Evolutionary conservation across 2,888 invertebrate genomes (phyloP), one percentile per base, ranked within the genome.

Genomic region (Dicyrtoma fusca): DNA sequence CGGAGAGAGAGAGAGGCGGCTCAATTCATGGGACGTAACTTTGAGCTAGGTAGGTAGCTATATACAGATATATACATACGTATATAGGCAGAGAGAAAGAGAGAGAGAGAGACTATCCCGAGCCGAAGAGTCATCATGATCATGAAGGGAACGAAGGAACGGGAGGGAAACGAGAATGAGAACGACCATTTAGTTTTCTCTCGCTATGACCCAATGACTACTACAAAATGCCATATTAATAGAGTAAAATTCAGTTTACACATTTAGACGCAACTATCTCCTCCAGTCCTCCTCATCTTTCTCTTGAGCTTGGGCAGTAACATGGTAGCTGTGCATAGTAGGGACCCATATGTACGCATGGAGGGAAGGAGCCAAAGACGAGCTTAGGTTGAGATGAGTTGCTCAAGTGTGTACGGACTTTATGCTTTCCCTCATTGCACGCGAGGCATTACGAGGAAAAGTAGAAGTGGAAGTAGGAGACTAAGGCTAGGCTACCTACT

Each of bases 131-230:
- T 61, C 49, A 55, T 55, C 66, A 66, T 66, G 55, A 66, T 66
- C 55, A 66, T 34, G 34, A 34, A 34, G 8, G n/a, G n/a, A n/a
- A 34, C 8, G 34, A 34, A 34, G 8, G n/a, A n/a, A n/a, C 3
- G 3, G 34, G 8, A 34, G 34, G 34, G 34, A 34, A 34, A 34
- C n/a, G n/a, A n/a, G n/a, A n/a, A 34, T 3, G 34, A 34, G 34
- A 34, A 66, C 42, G 66, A 55, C 44, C 66, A 44, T 66, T 66
- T 66, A 66, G 55, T 66, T 66, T 55, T 66, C 66, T 66, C 55
- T 65, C 62, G n/a, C 66, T 55, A 51, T 34, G 34, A 34, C 34
- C 34, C 34, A 34, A 34, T 34, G 34, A 34, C 34, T 34, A 34
- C 34, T 34, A 34, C 34, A n/a, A 55, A 66, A 53, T 66, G 66